Conservation (phyloP, 2,113 vertebrate species). For the Oryzias melastigma region DNA sequence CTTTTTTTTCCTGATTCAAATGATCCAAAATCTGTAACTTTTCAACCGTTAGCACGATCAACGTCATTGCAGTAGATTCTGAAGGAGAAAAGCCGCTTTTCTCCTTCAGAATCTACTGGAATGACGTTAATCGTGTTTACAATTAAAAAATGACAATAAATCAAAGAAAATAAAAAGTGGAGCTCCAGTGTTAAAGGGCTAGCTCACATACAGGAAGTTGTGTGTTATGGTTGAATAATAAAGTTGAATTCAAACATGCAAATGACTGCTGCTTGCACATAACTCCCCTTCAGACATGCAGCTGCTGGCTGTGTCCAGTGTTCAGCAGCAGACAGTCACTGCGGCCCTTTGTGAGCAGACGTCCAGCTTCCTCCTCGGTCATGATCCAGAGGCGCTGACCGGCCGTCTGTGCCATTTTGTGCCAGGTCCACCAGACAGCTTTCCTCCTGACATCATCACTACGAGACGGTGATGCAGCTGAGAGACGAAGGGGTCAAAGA, state of each 20-base stretch:
- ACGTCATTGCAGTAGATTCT: too few relatives aligned
- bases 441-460: slow-evolving; percentile 57
- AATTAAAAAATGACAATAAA: too few relatives aligned
- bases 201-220: not conserved
- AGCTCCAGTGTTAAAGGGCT: not conserved
- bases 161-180: too few relatives aligned
- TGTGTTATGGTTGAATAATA: not conserved
- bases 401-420: slow-evolving; percentile 52
- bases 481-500: slow-evolving; percentile 5
- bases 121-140: too few relatives aligned
- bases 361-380: slow-evolving; percentile 46
- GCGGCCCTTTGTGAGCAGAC: slow-evolving; percentile 46
- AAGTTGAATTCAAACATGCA: not conserved
- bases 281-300: not conserved
- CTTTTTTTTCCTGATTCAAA: too few relatives aligned
- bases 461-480: slow-evolving; percentile 34
- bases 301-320: slow-evolving; percentile 11
- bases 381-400: slow-evolving; percentile 32
- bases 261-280: slow-evolving; percentile 3
- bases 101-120: too few relatives aligned
- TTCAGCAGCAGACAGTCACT: slow-evolving; percentile 41
- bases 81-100: too few relatives aligned
- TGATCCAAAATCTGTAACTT: too few relatives aligned
- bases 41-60: too few relatives aligned
- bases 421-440: slow-evolving; percentile 30